A percentile compares a stretch with the other conserved stretches of the same genome.
Evolutionary conservation across 2,888 invertebrate genomes (phyloP).

Genomic region (Leptogaster cylindrica): DNA sequence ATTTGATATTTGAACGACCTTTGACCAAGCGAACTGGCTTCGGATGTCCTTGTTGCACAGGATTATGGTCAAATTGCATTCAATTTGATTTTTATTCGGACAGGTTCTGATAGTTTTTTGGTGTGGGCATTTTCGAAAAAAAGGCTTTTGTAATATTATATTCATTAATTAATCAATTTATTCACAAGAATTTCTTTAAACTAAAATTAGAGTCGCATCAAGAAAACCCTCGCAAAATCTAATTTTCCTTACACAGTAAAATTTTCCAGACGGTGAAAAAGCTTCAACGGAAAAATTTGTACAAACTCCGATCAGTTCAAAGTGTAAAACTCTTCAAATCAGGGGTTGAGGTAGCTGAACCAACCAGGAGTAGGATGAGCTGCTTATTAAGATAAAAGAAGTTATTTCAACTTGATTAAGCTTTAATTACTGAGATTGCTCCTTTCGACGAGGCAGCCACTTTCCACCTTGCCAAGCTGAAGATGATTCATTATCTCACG

Average conservation of each 20-base stretch:
- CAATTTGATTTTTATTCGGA: too few species aligned
- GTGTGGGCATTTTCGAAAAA: too few species aligned
- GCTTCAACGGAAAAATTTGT: too few species aligned
- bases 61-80: conserved; percentile 18
- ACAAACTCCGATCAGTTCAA: neutral
- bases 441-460: neutral
- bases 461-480: too few species aligned
- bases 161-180: too few species aligned
- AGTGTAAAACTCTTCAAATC: neutral
- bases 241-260: conserved; percentile 3
- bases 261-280: neutral
- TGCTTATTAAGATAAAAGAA: conserved; percentile 30
- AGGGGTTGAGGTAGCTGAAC: neutral
- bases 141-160: too few species aligned
- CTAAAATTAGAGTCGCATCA: too few species aligned
- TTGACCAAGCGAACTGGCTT: neutral
- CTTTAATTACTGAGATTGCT: conserved; percentile 27
- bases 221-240: too few species aligned
- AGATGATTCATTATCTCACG: neutral
- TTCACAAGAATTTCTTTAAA: too few species aligned
- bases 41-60: neutral
- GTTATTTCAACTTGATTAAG: conserved; percentile 28
- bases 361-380: neutral
- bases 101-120: too few species aligned
- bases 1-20: conserved; percentile 42